Evolutionary conservation across 2,888 invertebrate genomes (phyloP).

Genomic region (Heliconius hortense): DNA sequence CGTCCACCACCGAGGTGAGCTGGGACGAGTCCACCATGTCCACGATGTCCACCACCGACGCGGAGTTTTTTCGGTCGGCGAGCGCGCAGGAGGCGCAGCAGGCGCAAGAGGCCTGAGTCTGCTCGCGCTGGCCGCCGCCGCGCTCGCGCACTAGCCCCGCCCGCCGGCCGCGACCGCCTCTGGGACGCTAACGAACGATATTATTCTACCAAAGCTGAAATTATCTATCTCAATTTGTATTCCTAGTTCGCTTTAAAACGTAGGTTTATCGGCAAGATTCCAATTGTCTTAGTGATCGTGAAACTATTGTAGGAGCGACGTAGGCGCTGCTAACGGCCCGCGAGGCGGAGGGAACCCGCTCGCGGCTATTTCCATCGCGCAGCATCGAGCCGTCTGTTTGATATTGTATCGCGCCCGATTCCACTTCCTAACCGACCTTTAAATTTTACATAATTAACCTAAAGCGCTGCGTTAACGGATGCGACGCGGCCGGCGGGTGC

Average conservation of each 20-base stretch:
- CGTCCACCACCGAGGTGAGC: slow-evolving; percentile 73
- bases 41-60: slow-evolving; percentile 65
- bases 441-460: slow-evolving; percentile 60
- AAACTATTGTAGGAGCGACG: slow-evolving; percentile 57
- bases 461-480: slow-evolving; percentile 62
- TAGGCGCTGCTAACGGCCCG: slow-evolving; percentile 62
- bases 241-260: slow-evolving; percentile 80
- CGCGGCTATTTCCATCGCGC: slow-evolving; percentile 42
- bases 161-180: neutral
- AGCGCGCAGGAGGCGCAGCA: slow-evolving; percentile 79
- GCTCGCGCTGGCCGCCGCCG: slow-evolving; percentile 76
- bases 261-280: slow-evolving; percentile 79
- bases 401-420: slow-evolving; percentile 49
- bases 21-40: slow-evolving; percentile 78
- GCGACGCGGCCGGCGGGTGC: slow-evolving; percentile 50
- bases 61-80: slow-evolving; percentile 82
- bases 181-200: slow-evolving; percentile 62
- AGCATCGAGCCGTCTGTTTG: slow-evolving; percentile 44
- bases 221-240: slow-evolving; percentile 80
- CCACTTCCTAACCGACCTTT: slow-evolving; percentile 50
- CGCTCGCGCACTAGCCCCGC: slow-evolving; percentile 77
- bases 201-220: slow-evolving; percentile 80
- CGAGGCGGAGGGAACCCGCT: slow-evolving; percentile 70
- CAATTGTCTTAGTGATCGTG: slow-evolving; percentile 73
- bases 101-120: slow-evolving; percentile 74